Evolutionary conservation across 2,888 invertebrate species (phyloP).

Genomic region (Luperina nickerlii): DNA sequence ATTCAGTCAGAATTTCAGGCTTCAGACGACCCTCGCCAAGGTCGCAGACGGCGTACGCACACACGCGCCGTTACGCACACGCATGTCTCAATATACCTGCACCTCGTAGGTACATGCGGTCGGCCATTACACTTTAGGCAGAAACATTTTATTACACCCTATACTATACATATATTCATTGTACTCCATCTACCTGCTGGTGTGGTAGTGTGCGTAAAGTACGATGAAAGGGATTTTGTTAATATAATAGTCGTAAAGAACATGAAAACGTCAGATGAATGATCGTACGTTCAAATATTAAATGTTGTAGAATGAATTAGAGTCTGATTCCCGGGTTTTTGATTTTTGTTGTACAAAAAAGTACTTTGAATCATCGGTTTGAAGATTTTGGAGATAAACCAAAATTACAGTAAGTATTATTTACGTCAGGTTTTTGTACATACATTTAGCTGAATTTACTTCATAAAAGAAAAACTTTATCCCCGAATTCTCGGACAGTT

Average conservation of each 20-base stretch:
- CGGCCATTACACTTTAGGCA: slow-evolving; percentile 78
- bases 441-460: not conserved
- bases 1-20: slow-evolving; percentile 79
- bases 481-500: no score
- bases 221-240: slow-evolving; percentile 56
- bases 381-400: slow-evolving; percentile 1
- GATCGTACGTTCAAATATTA: slow-evolving; percentile 50
- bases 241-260: slow-evolving; percentile 55
- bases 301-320: slow-evolving; percentile 37
- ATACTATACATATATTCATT: slow-evolving; percentile 20
- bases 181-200: slow-evolving; percentile 21
- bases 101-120: slow-evolving; percentile 62
- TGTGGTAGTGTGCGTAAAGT: slow-evolving; percentile 50
- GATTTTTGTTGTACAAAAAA: not conserved
- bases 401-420: not conserved
- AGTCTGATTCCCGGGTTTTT: slow-evolving; percentile 24
- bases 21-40: slow-evolving; percentile 87
- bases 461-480: not conserved
- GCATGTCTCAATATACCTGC: slow-evolving; percentile 72
- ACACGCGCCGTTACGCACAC: slow-evolving; percentile 74
- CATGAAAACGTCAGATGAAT: slow-evolving; percentile 55
- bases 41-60: slow-evolving; percentile 85
- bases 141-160: slow-evolving; percentile 53
- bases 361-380: slow-evolving; percentile 8
- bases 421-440: not conserved